phyloP scores from a whole-genome alignment of 2,888 invertebrate genomes.

The Drosophila koepferae region DNA sequence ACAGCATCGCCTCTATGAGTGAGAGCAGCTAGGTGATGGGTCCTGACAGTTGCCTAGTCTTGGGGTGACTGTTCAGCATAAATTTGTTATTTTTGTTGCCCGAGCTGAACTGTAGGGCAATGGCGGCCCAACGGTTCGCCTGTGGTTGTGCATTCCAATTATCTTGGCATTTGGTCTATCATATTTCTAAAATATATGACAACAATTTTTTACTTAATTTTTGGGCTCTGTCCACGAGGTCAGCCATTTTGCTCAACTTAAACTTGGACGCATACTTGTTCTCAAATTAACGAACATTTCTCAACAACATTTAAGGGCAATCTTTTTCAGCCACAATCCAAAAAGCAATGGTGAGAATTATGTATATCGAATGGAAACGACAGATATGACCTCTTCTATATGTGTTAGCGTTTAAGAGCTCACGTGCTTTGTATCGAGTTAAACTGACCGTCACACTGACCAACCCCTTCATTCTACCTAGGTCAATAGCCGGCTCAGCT shows the following conservation, averaged over 20 bases:
- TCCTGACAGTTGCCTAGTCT: conserved; percentile 45
- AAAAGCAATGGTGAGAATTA: conserved; percentile 33
- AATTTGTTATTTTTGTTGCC: conserved; percentile 31
- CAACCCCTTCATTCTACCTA: conserved; percentile 34
- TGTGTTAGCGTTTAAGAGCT: conserved; percentile 7
- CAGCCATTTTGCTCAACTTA: conserved; percentile 73
- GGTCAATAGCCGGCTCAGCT: neutral
- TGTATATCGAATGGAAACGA: neutral
- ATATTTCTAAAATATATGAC: conserved; percentile 9
- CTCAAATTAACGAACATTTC: conserved; percentile 78
- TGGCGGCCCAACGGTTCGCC: conserved; percentile 68
- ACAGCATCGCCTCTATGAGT: conserved; percentile 29
- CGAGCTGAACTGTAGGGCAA: conserved; percentile 51
- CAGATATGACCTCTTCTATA: neutral
- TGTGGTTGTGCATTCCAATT: conserved; percentile 78
- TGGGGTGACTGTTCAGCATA: conserved; percentile 57
- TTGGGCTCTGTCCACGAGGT: conserved; percentile 43
- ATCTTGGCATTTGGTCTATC: conserved; percentile 61
- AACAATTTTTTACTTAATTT: conserved; percentile 32
- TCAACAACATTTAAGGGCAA: conserved; percentile 46
- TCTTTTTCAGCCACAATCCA: conserved; percentile 1
- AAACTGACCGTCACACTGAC: conserved; percentile 50
- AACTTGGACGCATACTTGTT: conserved; percentile 59
- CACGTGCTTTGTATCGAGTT: conserved; percentile 36
- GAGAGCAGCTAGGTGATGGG: conserved; percentile 28